A percentile compares a stretch with the other conserved stretches of the same genome.
Conservation (phyloP, 1,140 invertebrate species). For the Oreohelix idahoensis region DNA sequence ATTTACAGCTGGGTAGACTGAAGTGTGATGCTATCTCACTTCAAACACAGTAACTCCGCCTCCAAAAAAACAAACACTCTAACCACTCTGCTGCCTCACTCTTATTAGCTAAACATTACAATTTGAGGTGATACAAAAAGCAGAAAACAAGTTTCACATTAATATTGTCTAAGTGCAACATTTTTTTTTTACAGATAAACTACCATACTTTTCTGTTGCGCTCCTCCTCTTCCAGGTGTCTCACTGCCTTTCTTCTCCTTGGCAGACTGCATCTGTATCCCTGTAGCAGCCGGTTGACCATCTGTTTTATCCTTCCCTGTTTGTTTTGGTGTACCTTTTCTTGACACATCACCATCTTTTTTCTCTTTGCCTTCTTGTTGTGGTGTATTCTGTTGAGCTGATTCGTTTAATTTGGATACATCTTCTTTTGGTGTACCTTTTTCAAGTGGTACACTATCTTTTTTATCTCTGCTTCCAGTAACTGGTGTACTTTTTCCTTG, state of each 20-base stretch:
- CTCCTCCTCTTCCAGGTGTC: not conserved
- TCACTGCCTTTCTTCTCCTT: not conserved
- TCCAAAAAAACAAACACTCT: no score
- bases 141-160: no score
- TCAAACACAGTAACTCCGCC: no score
- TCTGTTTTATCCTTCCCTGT: not conserved
- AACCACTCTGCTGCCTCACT: no score
- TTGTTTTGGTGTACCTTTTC: not conserved
- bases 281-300: not conserved
- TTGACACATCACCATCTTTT: not conserved
- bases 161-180: no score
- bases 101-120: no score
- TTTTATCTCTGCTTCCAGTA: not conserved
- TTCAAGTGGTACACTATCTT: not conserved
- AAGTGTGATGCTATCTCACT: no score
- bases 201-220: not conserved
- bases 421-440: not conserved
- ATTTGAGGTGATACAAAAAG: no score
- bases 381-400: not conserved
- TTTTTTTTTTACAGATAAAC: no score
- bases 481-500: not conserved
- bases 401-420: not conserved
- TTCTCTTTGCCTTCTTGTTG: not conserved
- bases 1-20: no score
- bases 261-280: not conserved